Conservation (phyloP, 2,797 vertebrate species). For the Phrynocephalus vlangalii region DNA sequence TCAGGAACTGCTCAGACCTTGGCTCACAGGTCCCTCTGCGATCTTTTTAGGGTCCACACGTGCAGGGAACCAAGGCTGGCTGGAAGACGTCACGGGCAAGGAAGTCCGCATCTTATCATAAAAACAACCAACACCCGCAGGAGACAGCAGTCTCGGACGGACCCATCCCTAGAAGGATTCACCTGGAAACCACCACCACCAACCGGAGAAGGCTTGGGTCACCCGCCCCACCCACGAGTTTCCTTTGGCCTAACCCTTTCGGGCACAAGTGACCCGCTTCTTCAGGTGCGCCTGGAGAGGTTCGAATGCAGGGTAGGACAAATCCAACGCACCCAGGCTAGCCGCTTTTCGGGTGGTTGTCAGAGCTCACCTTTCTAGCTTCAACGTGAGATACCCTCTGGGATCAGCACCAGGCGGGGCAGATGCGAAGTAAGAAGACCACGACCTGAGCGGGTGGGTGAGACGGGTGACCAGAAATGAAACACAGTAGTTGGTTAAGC, state of each 20-base stretch:
- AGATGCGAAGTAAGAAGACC: background rate
- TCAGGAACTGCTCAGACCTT: background rate
- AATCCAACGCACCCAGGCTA: background rate
- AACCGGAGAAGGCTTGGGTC: too few species aligned
- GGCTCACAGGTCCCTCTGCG: background rate
- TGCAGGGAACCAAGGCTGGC: background rate
- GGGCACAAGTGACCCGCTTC: too few species aligned
- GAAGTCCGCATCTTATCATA: background rate
- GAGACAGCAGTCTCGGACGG: too few species aligned
- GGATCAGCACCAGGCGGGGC: background rate
- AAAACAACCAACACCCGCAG: too few species aligned
- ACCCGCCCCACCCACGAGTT: too few species aligned
- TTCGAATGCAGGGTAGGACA: background rate
- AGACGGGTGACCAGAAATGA: too few species aligned
- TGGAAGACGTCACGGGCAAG: background rate
- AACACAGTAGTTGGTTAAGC: too few species aligned
- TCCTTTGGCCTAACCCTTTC: too few species aligned
- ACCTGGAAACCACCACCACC: background rate
- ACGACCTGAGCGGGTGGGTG: too few species aligned
- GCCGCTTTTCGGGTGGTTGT: too few species aligned
- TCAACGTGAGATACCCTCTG: background rate
- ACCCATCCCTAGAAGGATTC: background rate
- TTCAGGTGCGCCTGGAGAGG: too few species aligned
- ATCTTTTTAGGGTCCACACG: background rate
- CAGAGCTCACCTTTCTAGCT: background rate